Percentiles rank a stretch among this genome's conserved stretches.
phyloP scores from a whole-genome alignment of 2,797 vertebrate species.

The Xenopus petersii region DNA sequence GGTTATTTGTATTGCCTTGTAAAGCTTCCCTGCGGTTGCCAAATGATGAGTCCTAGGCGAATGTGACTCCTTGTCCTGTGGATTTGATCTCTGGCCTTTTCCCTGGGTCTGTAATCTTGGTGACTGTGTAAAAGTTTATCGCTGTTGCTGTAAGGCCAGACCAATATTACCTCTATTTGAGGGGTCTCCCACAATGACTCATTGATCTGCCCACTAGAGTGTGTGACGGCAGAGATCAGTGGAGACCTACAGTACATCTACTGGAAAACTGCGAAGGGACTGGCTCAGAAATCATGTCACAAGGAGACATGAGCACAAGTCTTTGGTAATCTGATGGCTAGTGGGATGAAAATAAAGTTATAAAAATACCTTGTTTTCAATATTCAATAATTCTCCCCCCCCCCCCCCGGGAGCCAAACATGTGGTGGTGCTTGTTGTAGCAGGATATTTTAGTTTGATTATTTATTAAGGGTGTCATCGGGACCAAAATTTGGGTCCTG shows the following conservation, averaged over 20 bases:
- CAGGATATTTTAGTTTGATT: too few relatives aligned
- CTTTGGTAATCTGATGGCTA: slow-evolving; percentile 76
- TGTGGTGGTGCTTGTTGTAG: too few relatives aligned
- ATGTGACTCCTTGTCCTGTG: slow-evolving; percentile 72
- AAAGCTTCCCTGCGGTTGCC: slow-evolving; percentile 46
- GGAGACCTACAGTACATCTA: slow-evolving; percentile 47
- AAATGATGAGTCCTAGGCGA: slow-evolving; percentile 83
- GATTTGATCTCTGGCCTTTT: slow-evolving; percentile 45
- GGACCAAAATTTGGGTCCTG: too few relatives aligned
- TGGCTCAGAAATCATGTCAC: slow-evolving; percentile 49
- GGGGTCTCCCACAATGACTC: neutral
- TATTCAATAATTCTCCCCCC: too few relatives aligned
- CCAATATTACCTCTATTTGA: slow-evolving; percentile 62
- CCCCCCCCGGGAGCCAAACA: too few relatives aligned
- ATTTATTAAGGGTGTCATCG: too few relatives aligned
- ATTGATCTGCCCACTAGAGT: neutral
- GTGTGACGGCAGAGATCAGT: slow-evolving; percentile 46
- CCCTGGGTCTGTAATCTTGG: slow-evolving; percentile 82
- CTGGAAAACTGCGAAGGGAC: neutral
- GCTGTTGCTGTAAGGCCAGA: slow-evolving; percentile 85
- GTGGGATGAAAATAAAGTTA: too few relatives aligned
- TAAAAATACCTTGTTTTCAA: too few relatives aligned
- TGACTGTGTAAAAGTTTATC: slow-evolving; percentile 68
- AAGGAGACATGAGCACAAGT: slow-evolving; percentile 68
- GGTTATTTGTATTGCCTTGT: too few relatives aligned